These are phyloP conservation scores for Carposina sasakii DNA, from an alignment of 1,140 invertebrate genomes.

Conservation along the genomic window DNA sequence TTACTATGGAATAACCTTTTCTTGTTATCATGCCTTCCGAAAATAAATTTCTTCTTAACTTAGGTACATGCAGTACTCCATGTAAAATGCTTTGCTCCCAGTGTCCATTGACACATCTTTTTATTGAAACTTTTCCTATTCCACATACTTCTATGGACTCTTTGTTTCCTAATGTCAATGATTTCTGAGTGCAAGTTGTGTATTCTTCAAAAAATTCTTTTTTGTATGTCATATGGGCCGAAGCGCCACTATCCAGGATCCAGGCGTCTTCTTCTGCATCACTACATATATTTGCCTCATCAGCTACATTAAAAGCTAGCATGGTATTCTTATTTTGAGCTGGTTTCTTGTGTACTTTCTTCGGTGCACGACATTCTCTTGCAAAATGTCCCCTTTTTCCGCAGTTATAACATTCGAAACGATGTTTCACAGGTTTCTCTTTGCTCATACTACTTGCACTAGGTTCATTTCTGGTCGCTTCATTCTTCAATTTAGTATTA, in stretches of 20 bases:
- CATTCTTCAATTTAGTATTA: background rate
- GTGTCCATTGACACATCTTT: constrained; percentile 30
- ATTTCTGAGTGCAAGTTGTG: constrained; percentile 17
- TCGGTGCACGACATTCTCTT: constrained; percentile 24
- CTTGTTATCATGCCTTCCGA: constrained; percentile 35
- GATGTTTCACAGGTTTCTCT: background rate
- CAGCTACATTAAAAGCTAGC: constrained; percentile 27
- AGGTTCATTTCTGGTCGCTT: background rate
- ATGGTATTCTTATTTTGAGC: constrained; percentile 11
- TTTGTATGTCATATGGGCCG: constrained; percentile 36
- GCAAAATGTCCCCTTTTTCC: constrained; percentile 22
- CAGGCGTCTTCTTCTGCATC: constrained; percentile 24
- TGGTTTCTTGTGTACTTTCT: constrained; percentile 17
- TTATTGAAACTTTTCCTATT: constrained; percentile 21
- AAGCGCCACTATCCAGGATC: constrained; percentile 46
- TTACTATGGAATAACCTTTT: constrained; percentile 20
- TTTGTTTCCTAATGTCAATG: constrained; percentile 29
- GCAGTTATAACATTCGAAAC: constrained; percentile 26
- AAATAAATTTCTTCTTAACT: constrained; percentile 31
- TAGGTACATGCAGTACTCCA: constrained; percentile 36
- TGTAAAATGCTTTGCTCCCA: constrained; percentile 27
- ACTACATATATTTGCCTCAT: constrained; percentile 17
- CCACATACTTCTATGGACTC: constrained; percentile 20
- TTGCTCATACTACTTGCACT: background rate
- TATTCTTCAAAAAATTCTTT: constrained; percentile 24